phyloP scores from a whole-genome alignment of 1,140 invertebrate species.

The Cyclargus thomasi region DNA sequence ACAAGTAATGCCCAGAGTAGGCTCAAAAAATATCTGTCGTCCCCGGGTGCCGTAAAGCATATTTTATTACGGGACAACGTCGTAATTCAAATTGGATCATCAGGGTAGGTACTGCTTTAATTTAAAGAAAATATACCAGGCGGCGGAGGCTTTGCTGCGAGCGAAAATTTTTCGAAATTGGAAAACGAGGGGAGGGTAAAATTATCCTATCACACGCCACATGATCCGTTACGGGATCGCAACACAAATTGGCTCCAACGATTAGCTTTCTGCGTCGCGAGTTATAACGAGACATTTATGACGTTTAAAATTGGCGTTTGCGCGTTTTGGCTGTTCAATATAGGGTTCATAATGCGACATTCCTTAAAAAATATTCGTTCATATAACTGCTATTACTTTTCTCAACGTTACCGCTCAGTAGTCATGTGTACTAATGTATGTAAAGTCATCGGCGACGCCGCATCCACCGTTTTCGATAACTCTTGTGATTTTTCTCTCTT shows the following conservation, averaged over 20 bases:
- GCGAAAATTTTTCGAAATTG: conserved; percentile 23
- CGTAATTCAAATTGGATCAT: conserved; percentile 53
- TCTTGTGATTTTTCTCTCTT: no score
- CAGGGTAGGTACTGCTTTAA: conserved; percentile 42
- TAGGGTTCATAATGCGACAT: no score
- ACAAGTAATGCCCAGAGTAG: conserved; percentile 5
- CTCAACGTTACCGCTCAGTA: no score
- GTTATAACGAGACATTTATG: background rate
- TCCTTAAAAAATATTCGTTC: no score
- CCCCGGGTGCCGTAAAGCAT: conserved; percentile 19
- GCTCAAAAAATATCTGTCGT: conserved; percentile 21
- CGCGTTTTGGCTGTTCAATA: no score
- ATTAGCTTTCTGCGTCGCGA: background rate
- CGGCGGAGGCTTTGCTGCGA: conserved; percentile 15
- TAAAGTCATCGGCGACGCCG: no score
- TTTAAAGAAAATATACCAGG: conserved; percentile 22
- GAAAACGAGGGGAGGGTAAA: conserved; percentile 23
- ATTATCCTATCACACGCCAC: conserved; percentile 1
- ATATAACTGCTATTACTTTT: no score
- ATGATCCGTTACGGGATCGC: background rate
- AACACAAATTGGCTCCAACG: background rate
- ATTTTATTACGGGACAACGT: conserved; percentile 27
- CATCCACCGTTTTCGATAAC: no score
- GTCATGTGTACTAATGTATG: no score
- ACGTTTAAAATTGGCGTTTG: background rate